Base-by-base conservation (phyloP, 2,888 invertebrate species). In the Hirudinaria manillensis region DNA sequence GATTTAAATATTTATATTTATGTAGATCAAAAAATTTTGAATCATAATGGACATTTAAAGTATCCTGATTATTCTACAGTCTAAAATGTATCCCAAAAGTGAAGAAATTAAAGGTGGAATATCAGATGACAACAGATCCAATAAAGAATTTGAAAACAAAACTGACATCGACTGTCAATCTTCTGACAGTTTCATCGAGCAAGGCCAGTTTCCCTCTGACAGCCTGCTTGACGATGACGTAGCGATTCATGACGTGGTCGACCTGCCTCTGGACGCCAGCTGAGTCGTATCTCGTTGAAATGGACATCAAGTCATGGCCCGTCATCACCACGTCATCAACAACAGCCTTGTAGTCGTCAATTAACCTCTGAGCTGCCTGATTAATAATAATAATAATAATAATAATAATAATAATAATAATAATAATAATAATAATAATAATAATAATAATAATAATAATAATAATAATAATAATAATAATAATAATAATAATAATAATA, bases 271-370 rank as follows among this genome's bases (percentile, higher is more conserved):
- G 83, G 21, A 85, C 81, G 68, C 83, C 83, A 0, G 82, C 81
- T 16, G 84, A 83, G 76, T 85, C 84, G 16, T 81, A 73, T 27
- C 74, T 70, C 34, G 82, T 82, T 77, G 84, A 84, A 34, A 85
- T 78, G 74, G 84, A 84, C 81, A 84, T 84, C 68, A 85, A 79
- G 77, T 85, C 85, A 36, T 83, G 79, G 6, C 84, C 84, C 1
- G 84, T 84, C 29, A 81, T 81, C 73, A 82, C 82, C 38, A 84
- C 80, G 76, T 85, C 84, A 68, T 84, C 84, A 32, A 85, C 81
- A 76, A 84, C 82, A 36, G 84, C 84, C 77, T 85, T 84, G 78
- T 83, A 82, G 78, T 85, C 85, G 29, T 84, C 84, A 13, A 85
- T 82, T 51, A 83, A 82, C 74, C 84, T 83, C 75, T 83, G 83